Percentiles rank a stretch among this genome's conserved stretches.
Conservation (phyloP, 2,797 vertebrate species). For the Halcyon badia region DNA sequence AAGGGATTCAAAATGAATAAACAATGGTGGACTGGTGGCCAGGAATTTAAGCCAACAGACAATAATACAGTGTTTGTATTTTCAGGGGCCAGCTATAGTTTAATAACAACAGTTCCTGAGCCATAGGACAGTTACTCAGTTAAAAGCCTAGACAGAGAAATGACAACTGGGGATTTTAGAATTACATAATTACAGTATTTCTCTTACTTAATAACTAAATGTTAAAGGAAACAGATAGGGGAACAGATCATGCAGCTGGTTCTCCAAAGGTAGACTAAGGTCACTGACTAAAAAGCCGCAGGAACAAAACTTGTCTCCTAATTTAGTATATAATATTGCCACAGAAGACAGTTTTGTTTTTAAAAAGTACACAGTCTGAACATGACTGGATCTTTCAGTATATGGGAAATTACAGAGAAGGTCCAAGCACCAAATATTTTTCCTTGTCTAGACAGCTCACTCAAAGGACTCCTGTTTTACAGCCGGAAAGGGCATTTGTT, state of each 20-base stretch:
- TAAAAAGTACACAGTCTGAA: not conserved
- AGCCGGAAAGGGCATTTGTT: slow-evolving; percentile 75
- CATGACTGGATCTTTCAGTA: not conserved
- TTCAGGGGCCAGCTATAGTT: not conserved
- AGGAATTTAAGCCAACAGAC: slow-evolving; percentile 11
- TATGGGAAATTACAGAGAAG: not conserved
- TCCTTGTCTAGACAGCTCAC: slow-evolving; percentile 77
- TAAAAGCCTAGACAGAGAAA: not conserved
- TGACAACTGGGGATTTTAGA: not conserved
- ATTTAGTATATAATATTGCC: not conserved
- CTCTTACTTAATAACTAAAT: not conserved
- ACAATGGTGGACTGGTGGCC: not conserved
- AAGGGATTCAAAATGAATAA: not conserved
- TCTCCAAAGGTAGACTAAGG: slow-evolving; percentile 15
- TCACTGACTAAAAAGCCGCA: not conserved
- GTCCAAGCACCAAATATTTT: slow-evolving; percentile 71
- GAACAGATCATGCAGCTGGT: not conserved
- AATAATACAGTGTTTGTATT: not conserved
- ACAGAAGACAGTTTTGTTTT: not conserved
- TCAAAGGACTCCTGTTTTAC: slow-evolving; percentile 75
- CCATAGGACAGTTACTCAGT: not conserved
- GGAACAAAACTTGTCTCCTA: not conserved
- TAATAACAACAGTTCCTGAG: not conserved
- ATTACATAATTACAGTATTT: not conserved
- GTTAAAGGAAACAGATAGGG: not conserved